These are phyloP conservation scores for Cabera pusaria DNA, from an alignment of 2,888 invertebrate genomes.

Conservation along the genomic window DNA sequence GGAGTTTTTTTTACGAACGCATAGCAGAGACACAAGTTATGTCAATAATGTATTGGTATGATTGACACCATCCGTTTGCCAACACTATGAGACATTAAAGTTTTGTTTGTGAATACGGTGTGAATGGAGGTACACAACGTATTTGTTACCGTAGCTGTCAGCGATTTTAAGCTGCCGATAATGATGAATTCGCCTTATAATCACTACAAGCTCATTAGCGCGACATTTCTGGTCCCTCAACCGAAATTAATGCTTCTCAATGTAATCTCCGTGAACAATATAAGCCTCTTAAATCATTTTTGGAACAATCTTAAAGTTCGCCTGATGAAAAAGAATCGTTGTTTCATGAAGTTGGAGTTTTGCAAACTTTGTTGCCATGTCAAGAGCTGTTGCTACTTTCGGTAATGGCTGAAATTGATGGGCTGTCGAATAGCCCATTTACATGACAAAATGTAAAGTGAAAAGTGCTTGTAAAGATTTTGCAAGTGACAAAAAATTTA, in stretches of 20 bases:
- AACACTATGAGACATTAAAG: no score
- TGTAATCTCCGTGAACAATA: conserved; percentile 30
- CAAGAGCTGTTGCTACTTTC: conserved; percentile 25
- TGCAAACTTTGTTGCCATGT: conserved; percentile 36
- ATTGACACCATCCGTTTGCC: no score
- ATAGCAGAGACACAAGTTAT: no score
- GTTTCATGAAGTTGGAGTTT: conserved; percentile 31
- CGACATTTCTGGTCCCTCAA: conserved; percentile 13
- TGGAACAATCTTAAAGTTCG: conserved; percentile 28
- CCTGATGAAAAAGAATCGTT: conserved; percentile 33
- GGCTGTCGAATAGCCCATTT: conserved; percentile 42
- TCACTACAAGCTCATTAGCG: conserved; percentile 19
- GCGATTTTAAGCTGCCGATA: conserved; percentile 7
- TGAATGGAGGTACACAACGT: no score
- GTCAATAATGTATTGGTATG: no score
- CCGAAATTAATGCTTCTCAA: conserved; percentile 27
- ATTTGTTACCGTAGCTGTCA: no score
- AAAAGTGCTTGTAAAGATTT: conserved; percentile 6
- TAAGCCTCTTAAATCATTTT: conserved; percentile 32
- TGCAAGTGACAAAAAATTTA: no score
- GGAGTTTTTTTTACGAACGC: no score
- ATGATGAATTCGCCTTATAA: conserved; percentile 14
- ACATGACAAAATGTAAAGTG: conserved; percentile 39
- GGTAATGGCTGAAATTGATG: conserved; percentile 36
- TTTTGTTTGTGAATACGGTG: no score